A percentile compares a stretch with the other conserved stretches of the same genome.
These are phyloP conservation scores for Nudaria mundana DNA, from an alignment of 2,888 invertebrate genomes.

Conservation along the genomic window DNA sequence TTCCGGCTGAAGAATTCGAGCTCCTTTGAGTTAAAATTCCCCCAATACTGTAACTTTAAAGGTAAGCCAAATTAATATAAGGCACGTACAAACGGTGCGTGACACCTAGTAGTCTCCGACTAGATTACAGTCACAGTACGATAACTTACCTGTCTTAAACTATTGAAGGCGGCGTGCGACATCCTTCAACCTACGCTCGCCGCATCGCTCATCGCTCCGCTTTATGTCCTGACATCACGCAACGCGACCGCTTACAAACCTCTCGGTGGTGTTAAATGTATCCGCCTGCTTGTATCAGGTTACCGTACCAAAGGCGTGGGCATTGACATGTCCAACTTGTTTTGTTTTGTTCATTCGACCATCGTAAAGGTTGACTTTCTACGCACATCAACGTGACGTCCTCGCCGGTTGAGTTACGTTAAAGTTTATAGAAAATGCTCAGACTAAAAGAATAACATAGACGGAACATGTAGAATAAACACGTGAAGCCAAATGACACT, in stretches of 20 bases:
- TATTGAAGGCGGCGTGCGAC: conserved; percentile 47
- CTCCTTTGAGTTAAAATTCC: conserved; percentile 25
- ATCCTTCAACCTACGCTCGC: conserved; percentile 43
- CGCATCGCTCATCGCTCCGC: conserved; percentile 54
- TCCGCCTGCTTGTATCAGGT: conserved; percentile 75
- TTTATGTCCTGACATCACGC: conserved; percentile 48
- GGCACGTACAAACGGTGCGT: conserved; percentile 54
- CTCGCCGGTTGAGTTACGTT: conserved; percentile 61
- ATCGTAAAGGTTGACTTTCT: conserved; percentile 74
- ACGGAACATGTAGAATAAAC: no score
- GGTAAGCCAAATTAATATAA: conserved; percentile 32
- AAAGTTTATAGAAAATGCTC: conserved; percentile 58
- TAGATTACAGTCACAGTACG: conserved; percentile 51
- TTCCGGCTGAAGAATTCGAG: no score
- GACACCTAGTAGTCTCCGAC: conserved; percentile 58
- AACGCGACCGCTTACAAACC: conserved; percentile 52
- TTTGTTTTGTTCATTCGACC: conserved; percentile 75
- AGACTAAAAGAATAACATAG: no score
- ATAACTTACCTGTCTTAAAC: conserved; percentile 49
- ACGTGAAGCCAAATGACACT: no score
- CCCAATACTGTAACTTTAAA: conserved; percentile 24
- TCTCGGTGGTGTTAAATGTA: conserved; percentile 75
- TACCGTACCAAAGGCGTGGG: conserved; percentile 79
- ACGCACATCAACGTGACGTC: conserved; percentile 72
- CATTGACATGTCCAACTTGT: conserved; percentile 79